A percentile compares a stretch with the other conserved stretches of the same genome.
These are phyloP conservation scores for Heteromyza rotundicornis DNA, from an alignment of 2,888 invertebrate genomes.

Conservation along the genomic window DNA sequence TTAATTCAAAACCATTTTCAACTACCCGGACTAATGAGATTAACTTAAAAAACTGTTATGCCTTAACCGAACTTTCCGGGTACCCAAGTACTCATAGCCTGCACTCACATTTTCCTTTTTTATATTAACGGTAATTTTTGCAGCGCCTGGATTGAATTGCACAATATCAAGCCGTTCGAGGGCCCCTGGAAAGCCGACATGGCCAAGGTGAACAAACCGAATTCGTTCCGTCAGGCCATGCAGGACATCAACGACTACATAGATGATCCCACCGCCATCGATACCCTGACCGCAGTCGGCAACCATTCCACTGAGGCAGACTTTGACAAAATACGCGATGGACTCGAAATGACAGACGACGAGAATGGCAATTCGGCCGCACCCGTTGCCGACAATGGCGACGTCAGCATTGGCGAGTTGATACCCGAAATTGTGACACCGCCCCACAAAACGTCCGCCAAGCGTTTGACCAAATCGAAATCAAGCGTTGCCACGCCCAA, in stretches of 20 bases:
- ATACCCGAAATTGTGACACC: conserved; percentile 27
- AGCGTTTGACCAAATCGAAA: conserved; percentile 55
- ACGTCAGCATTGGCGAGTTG: conserved; percentile 3
- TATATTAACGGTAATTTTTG: no score
- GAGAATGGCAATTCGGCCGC: conserved; percentile 31
- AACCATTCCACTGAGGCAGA: conserved; percentile 70
- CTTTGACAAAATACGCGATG: conserved; percentile 73
- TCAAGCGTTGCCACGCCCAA: conserved; percentile 41
- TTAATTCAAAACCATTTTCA: no score
- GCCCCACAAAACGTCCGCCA: conserved; percentile 38
- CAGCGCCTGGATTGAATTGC: conserved; percentile 90
- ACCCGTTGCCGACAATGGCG: conserved; percentile 39
- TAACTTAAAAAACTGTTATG: no score
- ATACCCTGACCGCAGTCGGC: conserved; percentile 51
- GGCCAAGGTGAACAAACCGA: conserved; percentile 76
- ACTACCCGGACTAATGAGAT: no score
- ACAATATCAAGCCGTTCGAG: conserved; percentile 81
- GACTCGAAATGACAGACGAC: conserved; percentile 55
- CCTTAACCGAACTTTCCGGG: no score
- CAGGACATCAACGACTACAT: conserved; percentile 81
- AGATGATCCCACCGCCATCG: conserved; percentile 67
- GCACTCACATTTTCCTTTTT: no score
- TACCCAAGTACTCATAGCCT: no score
- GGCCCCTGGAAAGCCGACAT: conserved; percentile 78
- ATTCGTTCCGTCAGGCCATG: conserved; percentile 79